phyloP scores from a whole-genome alignment of 2,888 invertebrate genomes.

The Blomia tropicalis region DNA sequence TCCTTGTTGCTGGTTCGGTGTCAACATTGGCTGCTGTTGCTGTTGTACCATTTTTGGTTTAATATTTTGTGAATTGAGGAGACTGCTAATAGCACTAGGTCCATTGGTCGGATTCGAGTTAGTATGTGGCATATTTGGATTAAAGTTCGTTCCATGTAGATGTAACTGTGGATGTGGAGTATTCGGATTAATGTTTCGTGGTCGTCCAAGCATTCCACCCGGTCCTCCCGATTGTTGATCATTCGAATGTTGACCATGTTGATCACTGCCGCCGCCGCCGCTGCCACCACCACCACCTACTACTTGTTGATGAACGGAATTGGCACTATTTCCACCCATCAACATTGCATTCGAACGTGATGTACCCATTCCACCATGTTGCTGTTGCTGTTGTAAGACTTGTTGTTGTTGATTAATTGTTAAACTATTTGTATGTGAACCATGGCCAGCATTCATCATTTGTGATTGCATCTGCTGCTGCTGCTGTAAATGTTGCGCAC shows the following conservation, averaged over 20 bases:
- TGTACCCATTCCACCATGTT: too few relatives aligned
- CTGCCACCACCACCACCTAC: too few relatives aligned
- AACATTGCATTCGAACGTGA: too few relatives aligned
- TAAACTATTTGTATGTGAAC: not conserved
- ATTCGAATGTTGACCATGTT: not conserved
- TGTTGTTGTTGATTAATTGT: not conserved
- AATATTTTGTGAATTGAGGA: not conserved
- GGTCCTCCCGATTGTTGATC: too few relatives aligned
- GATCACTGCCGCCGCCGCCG: too few relatives aligned
- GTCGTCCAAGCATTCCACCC: too few relatives aligned
- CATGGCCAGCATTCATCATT: not conserved
- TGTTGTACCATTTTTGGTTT: not conserved
- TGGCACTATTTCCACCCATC: too few relatives aligned
- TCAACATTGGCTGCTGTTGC: not conserved
- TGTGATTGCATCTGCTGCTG: not conserved
- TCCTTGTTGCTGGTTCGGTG: not conserved
- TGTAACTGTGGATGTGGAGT: too few relatives aligned
- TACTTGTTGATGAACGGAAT: too few relatives aligned
- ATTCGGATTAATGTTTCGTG: too few relatives aligned
- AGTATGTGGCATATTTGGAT: not conserved
- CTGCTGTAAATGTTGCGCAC: not conserved
- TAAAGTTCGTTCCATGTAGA: too few relatives aligned
- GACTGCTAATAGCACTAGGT: not conserved
- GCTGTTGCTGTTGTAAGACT: not conserved
- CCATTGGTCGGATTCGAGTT: not conserved